Evolutionary conservation across 2,888 invertebrate genomes (phyloP).

Genomic region (Dyspetes luteomarginatus): DNA sequence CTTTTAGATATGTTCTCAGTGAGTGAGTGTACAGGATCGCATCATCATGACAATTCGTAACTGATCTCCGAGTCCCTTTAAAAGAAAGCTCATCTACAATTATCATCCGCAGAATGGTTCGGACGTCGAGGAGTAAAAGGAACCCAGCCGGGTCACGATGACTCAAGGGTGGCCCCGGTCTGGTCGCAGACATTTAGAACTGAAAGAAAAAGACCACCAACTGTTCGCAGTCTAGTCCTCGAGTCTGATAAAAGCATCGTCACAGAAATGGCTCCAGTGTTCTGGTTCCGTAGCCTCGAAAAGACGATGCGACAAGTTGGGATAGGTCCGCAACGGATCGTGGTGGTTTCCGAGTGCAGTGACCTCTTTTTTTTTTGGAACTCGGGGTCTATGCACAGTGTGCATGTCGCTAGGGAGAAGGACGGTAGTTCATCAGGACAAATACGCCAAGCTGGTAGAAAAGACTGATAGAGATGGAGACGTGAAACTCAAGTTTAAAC

Average conservation of each 20-base stretch:
- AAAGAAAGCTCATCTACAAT: neutral
- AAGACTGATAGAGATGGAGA: neutral
- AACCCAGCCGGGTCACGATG: neutral
- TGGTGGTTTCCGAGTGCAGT: constrained; percentile 43
- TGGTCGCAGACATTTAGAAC: neutral
- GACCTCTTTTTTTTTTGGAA: constrained; percentile 12
- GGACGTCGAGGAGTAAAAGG: neutral
- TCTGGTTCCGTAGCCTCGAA: constrained; percentile 26
- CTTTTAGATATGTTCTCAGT: neutral
- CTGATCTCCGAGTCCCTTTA: neutral
- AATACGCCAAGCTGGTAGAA: constrained; percentile 1
- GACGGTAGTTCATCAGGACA: constrained; percentile 41
- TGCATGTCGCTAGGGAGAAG: constrained; percentile 18
- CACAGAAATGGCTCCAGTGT: constrained; percentile 41
- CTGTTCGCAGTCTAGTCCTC: neutral
- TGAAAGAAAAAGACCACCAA: neutral
- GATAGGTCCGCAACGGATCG: constrained; percentile 29
- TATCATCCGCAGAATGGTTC: neutral
- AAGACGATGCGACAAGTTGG: constrained; percentile 12
- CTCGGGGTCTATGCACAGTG: neutral
- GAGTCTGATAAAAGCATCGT: constrained; percentile 53
- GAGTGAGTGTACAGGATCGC: too few relatives aligned
- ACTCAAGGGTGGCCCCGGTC: constrained; percentile 13
- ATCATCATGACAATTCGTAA: neutral
- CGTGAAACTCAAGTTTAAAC: constrained; percentile 65